These are phyloP conservation scores for Paramuricea clavata DNA, from an alignment of 92 coral and sea anemone genomes.

Conservation along the genomic window DNA sequence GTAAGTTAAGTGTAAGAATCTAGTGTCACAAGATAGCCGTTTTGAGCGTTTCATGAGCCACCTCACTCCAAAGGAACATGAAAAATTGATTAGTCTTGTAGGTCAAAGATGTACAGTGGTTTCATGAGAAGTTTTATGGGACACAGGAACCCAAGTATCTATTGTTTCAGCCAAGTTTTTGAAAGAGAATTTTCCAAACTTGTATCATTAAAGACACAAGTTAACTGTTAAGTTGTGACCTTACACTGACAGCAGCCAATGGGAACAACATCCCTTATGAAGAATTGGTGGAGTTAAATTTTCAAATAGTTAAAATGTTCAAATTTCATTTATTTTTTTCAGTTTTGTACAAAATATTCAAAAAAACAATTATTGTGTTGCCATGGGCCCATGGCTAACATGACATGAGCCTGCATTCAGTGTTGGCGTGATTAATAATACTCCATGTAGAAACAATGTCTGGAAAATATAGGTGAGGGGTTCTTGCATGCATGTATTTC, in stretches of 20 bases:
- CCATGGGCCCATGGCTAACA: too few species aligned
- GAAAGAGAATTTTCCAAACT: conserved; percentile 53
- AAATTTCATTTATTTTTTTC: too few species aligned
- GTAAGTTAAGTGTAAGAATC: conserved; percentile 28
- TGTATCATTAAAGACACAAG: conserved; percentile 41
- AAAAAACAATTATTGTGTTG: too few species aligned
- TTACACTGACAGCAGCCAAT: conserved; percentile 61
- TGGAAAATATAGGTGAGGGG: too few species aligned
- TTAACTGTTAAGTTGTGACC: conserved; percentile 49
- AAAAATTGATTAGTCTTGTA: conserved; percentile 63
- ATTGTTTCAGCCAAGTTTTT: conserved; percentile 64
- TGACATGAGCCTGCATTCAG: too few species aligned
- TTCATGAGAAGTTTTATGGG: conserved; percentile 72
- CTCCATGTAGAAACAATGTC: too few species aligned
- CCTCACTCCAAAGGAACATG: conserved; percentile 78
- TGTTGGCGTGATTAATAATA: too few species aligned
- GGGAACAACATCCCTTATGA: conserved; percentile 58
- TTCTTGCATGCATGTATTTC: too few species aligned
- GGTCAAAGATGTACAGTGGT: conserved; percentile 71
- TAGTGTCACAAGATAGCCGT: background rate
- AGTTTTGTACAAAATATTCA: too few species aligned
- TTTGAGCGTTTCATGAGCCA: conserved; percentile 68
- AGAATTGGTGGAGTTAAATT: too few species aligned
- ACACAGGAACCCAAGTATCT: conserved; percentile 79
- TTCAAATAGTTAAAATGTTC: too few species aligned